Evolutionary conservation across 1,140 invertebrate genomes (phyloP), one percentile per base, ranked within the genome.

Genomic region (Drosophila tsacasi): DNA sequence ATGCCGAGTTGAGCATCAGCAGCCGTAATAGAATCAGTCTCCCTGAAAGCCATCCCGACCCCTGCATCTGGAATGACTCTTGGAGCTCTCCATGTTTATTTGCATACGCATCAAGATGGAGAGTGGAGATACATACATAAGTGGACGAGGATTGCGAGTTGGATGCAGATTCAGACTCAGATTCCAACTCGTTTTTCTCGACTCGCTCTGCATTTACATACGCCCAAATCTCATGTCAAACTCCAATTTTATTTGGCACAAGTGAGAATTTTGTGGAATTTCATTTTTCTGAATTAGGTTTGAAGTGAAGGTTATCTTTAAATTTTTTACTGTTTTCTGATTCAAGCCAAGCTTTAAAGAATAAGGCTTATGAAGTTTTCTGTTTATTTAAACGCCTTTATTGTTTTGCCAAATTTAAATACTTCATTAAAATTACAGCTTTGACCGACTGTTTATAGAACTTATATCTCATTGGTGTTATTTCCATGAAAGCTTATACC

Each of bases 1-100:
- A 89, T 90, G 84, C 81, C 69, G 55, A 76, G 63, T 59, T 90
- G 85, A 81, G 57, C 84, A 84, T 62, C 83, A 76, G 50, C 32
- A 68, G 40, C 44, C 42, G 54, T 73, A 73, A 73, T 73, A 52
- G 67, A 72, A 73, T 72, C 69, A 72, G 42, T 35, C 40, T 35
- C 32, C 65, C 19, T 47, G 40, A 13, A 37, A 23, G 19, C 55
- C 67, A 9, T 19, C 50, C 60, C 32, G 15, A 37, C 32, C 69
- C 44, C 39, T 73, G 64, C 67, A 73, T 65, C 69, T 42, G 30
- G 40, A 44, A 81, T 60, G 55, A 78, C 54, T 82, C 59, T 44
- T 7, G 40, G 39, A 66, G 62, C 30, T 39, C 54, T 61, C 50
- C 81, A 57, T 65, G 62, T 82, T 79, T 82, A 79, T 86, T 83